phyloP scores from a whole-genome alignment of 2,797 vertebrate species.

The Rousettus madagascariensis region DNA sequence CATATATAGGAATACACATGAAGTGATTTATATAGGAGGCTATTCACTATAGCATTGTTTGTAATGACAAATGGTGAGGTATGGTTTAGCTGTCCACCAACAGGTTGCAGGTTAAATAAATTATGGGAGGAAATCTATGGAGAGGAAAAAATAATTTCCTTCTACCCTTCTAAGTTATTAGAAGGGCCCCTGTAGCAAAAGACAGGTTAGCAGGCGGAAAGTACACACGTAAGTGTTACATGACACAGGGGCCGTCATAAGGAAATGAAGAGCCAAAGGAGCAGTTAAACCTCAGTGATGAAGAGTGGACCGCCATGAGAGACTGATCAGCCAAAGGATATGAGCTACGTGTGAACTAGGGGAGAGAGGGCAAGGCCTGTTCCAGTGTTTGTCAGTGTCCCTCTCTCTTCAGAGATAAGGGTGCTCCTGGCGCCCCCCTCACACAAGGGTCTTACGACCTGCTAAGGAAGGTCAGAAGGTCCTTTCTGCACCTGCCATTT shows the following conservation, averaged over 20 bases:
- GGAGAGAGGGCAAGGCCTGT: background rate
- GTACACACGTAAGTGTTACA: background rate
- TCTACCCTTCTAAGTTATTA: background rate
- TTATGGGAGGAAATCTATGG: background rate
- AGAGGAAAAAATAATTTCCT: background rate
- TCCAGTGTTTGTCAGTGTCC: background rate
- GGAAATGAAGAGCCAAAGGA: background rate
- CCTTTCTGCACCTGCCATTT: background rate
- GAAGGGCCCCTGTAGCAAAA: background rate
- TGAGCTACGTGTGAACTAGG: background rate
- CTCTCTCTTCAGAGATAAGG: background rate
- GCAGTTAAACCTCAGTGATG: background rate
- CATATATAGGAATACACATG: background rate
- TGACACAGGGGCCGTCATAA: background rate
- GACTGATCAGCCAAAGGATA: background rate
- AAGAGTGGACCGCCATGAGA: too few relatives aligned
- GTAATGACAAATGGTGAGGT: background rate
- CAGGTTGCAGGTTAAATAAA: background rate
- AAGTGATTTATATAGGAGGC: background rate
- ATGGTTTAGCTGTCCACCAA: background rate
- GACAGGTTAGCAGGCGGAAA: background rate
- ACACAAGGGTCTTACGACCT: background rate
- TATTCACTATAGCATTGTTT: background rate
- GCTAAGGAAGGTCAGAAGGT: background rate
- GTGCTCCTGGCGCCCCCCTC: background rate